These are phyloP conservation scores for Antheraea pernyi DNA, from an alignment of 1,140 invertebrate species.

Conservation along the genomic window DNA sequence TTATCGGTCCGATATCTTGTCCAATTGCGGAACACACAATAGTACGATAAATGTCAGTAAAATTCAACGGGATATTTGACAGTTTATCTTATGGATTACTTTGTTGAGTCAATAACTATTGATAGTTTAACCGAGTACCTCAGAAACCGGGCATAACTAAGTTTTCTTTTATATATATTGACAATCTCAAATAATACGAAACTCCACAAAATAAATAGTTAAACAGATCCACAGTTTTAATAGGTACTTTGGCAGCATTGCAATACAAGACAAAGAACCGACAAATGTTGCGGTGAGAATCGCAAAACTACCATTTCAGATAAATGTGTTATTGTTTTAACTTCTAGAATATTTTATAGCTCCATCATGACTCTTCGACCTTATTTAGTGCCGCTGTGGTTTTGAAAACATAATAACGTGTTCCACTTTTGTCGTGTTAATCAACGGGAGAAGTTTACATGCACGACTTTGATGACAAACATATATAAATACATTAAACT, in stretches of 20 bases:
- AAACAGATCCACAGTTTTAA: no score
- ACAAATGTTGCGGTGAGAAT: constrained; percentile 37
- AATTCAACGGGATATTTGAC: no score
- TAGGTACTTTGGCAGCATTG: not conserved
- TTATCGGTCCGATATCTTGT: no score
- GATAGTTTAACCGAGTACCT: no score
- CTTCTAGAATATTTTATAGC: constrained; percentile 44
- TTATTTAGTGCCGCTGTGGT: constrained; percentile 38
- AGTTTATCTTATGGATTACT: no score
- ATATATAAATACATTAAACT: not conserved
- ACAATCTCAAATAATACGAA: no score
- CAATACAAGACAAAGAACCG: not conserved
- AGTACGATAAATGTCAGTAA: no score
- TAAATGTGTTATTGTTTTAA: constrained; percentile 72
- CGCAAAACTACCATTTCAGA: constrained; percentile 47
- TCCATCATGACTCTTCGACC: constrained; percentile 28
- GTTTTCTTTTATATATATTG: no score
- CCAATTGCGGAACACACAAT: no score
- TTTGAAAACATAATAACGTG: constrained; percentile 25
- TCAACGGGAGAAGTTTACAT: constrained; percentile 6
- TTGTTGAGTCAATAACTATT: no score
- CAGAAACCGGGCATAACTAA: no score
- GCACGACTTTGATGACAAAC: not conserved
- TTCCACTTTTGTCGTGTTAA: constrained; percentile 12
- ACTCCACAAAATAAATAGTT: no score